Percentiles rank a stretch among this genome's conserved stretches.
Evolutionary conservation across 2,888 invertebrate species (phyloP).

Genomic region (Willowsia nigromaculata): DNA sequence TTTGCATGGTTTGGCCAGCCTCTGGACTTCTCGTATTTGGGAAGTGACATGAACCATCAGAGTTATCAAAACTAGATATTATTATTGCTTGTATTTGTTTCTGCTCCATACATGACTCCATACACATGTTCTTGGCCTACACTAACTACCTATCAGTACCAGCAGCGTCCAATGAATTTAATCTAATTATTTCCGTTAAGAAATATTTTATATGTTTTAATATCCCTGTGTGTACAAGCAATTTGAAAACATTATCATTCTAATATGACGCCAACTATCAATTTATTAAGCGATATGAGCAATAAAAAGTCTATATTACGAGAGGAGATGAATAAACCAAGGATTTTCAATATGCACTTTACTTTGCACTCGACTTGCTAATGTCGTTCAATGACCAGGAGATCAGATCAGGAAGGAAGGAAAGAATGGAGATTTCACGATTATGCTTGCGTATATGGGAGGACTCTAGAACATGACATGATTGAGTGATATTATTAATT

Average conservation of each 20-base stretch:
- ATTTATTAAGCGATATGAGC: conserved; percentile 33
- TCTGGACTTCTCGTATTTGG: neutral
- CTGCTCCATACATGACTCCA: no score
- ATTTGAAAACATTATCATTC: conserved; percentile 14
- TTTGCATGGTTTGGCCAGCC: neutral
- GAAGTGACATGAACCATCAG: neutral
- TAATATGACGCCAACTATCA: conserved; percentile 64
- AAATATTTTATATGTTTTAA: conserved; percentile 48
- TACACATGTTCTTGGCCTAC: conserved; percentile 64
- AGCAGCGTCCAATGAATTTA: conserved; percentile 19
- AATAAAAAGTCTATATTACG: conserved; percentile 21
- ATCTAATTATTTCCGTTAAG: conserved; percentile 70
- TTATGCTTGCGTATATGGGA: neutral
- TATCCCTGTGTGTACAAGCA: conserved; percentile 7
- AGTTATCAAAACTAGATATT: neutral
- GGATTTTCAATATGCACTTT: neutral
- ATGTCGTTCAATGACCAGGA: conserved; percentile 20
- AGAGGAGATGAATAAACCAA: neutral
- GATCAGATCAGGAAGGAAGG: conserved; percentile 29
- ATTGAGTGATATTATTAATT: conserved; percentile 54
- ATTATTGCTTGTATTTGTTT: no score
- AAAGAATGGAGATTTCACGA: neutral
- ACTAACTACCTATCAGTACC: conserved; percentile 26
- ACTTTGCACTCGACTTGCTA: neutral
- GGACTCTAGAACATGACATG: neutral